Conservation (phyloP, 2,113 vertebrate genomes). For the Phalacrocorax brasilianus region DNA sequence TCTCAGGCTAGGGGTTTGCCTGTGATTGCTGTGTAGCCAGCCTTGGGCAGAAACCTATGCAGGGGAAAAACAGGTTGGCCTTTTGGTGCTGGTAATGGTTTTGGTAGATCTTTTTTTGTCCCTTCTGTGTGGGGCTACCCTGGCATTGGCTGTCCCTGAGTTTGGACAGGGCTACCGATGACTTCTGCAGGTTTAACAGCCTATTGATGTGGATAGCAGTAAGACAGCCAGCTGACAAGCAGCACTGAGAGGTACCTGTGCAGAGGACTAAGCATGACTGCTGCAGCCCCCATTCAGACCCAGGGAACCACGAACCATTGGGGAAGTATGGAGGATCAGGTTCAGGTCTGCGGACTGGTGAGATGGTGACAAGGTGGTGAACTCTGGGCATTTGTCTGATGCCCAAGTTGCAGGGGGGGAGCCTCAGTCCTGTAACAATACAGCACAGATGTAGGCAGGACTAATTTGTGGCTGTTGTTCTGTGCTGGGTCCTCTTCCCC, state of each 20-base stretch:
- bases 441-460: neutral
- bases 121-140: neutral
- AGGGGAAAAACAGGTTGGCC: neutral
- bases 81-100: neutral
- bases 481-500: neutral
- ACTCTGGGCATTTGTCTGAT: neutral
- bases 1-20: neutral
- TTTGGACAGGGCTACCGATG: neutral
- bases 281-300: neutral
- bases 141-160: neutral
- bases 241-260: neutral
- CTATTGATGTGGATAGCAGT: neutral
- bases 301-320: rapidly evolving
- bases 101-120: neutral
- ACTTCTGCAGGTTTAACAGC: neutral
- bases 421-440: neutral
- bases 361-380: neutral
- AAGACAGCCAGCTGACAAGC: neutral
- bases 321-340: neutral
- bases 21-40: neutral
- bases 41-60: neutral
- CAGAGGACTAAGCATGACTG: neutral
- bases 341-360: neutral
- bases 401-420: neutral
- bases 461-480: neutral